Evolutionary conservation across 1,140 invertebrate species (phyloP), one percentile per base, ranked within the genome.

Genomic region (Bombus superbus): DNA sequence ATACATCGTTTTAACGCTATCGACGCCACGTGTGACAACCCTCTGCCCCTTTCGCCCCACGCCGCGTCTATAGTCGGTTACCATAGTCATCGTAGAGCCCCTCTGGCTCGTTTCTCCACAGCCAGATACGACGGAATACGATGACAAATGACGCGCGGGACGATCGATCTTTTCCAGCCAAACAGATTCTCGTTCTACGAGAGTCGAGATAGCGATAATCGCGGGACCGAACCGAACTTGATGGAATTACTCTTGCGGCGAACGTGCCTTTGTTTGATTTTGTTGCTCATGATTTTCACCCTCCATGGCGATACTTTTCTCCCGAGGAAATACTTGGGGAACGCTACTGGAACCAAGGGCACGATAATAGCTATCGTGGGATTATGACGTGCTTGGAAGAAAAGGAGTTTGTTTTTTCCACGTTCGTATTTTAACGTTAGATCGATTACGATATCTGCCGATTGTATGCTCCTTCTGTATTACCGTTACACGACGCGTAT

Each of bases 91-190:
- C 75, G n/a, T 15, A 57, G 47, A 4, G 18, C 47, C 22, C 64
- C 38, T 11, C 57, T 42, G 57, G 44, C 6, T 64, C 75, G 42
- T 57, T 59, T n/a, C 40, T 22, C 15, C 47, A 13, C 38, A 47
- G 47, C 59, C 68, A 85, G 91, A 90, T 89, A 89, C 91, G 88
- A 91, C 88, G 85, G 91, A 89, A 92, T 91, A 91, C 91, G 91
- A 94, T 95, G 94, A 95, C 94, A 94, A 94, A 95, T 94, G 94
- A 94, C 92, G 85, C 87, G 81, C 74, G 87, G 59, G 69, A 82
- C 85, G 87, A 92, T 92, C 89, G 89, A 89, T 91, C 90, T 89
- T 88, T 91, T 92, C 88, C 89, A 88, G 69, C 72, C 87, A 89
- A 92, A 92, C 89, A 84, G 89, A 93, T 92, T 92, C 86, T 74